Evolutionary conservation across 35 echinoderm and acorn worm genomes (phyloP), one percentile per base, ranked within the genome.

Genomic region (Anneissia japonica): DNA sequence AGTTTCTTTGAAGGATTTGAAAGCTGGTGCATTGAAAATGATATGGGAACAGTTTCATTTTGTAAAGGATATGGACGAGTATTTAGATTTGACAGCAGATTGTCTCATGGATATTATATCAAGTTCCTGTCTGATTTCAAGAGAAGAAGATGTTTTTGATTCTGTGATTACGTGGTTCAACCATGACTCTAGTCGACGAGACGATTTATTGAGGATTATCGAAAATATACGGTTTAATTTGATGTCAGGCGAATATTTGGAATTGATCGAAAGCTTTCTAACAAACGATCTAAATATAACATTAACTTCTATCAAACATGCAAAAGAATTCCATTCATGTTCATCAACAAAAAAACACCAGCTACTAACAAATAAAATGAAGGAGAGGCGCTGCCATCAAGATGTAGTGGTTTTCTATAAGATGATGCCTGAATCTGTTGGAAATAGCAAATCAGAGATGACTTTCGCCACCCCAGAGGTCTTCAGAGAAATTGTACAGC

Each of bases 141-240:
- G 19, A 34, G 95, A 97, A 74, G 91, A 88, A 34, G 82, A 88
- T 30, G 77, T 97, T 36, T 77, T 88, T 30, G 32, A 80, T 36
- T 88, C 91, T 45, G 89, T 88, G 19, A 30, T 97, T 28, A 90
- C 38, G 28, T 97, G 95, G 95, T 84, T 89, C 3, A 39, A 79
- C 0, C 46, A 82, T 82, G 89, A 93, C 46, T 19, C 84, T 23
- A 73, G 4, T 38, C 32, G 51, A 64, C 37, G 81, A 64, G 26
- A 23, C 11, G 51, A 26, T 64, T 64, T 64, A 23, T 64, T 64
- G 26, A 12, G 1, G 51, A 23, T 64, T 64, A 9, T 64, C 21
- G 51, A 64, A 23, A 9, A 64, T 23, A 26, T 64, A 19, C 51
- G 51, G 26, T 64, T 64, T 64, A 64, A 64, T 64, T 12, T 64